These are phyloP conservation scores for Araneus ventricosus DNA, from an alignment of 1,140 invertebrate genomes.

Conservation along the genomic window DNA sequence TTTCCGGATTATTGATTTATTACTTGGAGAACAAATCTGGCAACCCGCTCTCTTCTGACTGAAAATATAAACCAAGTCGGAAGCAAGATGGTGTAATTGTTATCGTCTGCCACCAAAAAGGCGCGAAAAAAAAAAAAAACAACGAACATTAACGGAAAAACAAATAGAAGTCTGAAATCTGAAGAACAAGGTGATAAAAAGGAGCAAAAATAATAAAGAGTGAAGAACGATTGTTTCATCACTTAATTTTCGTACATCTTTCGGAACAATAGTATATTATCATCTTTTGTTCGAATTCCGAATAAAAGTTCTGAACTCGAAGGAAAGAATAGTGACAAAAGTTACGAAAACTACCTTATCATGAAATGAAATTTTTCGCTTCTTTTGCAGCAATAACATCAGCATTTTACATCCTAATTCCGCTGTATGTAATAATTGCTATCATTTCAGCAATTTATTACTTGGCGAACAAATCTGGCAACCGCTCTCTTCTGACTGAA, in stretches of 20 bases:
- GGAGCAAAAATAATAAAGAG: not conserved
- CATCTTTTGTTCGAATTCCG: constrained; percentile 24
- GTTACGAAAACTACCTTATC: too few species aligned
- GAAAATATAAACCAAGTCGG: not conserved
- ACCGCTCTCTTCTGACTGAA: too few species aligned
- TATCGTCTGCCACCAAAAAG: not conserved
- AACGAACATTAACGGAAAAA: not conserved
- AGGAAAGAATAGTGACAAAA: too few species aligned
- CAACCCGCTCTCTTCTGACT: not conserved
- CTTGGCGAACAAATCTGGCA: not conserved
- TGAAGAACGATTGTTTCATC: not conserved
- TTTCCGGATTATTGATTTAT: constrained; percentile 59
- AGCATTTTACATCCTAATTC: too few species aligned
- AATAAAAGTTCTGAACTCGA: too few species aligned
- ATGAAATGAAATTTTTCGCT: too few species aligned
- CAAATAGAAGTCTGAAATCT: not conserved
- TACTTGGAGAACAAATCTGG: constrained; percentile 46
- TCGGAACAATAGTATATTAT: constrained; percentile 57
- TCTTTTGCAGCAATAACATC: too few species aligned
- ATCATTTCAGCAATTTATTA: not conserved
- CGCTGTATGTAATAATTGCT: too few species aligned
- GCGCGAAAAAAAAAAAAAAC: not conserved
- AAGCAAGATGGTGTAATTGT: not conserved
- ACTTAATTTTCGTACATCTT: not conserved
- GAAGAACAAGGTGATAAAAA: not conserved